A percentile compares a stretch with the other conserved stretches of the same genome.
phyloP scores from a whole-genome alignment of 2,888 invertebrate species.

The Drosophila anomelani region DNA sequence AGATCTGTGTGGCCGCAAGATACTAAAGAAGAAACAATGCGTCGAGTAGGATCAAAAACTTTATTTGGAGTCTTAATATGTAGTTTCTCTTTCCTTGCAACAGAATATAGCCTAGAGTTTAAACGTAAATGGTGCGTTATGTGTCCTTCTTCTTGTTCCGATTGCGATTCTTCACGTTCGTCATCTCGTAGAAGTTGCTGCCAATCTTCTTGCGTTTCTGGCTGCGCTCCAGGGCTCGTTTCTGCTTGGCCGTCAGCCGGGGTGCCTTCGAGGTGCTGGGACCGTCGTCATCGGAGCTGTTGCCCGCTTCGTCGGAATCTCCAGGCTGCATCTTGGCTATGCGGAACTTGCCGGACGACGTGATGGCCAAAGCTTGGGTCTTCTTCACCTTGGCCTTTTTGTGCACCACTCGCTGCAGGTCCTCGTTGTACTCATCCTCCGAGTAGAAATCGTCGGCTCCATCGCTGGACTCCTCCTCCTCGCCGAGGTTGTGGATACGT shows the following conservation, averaged over 20 bases:
- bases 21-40: constrained; percentile 65
- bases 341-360: constrained; percentile 86
- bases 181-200: constrained; percentile 94
- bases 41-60: constrained; percentile 56
- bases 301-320: constrained; percentile 81
- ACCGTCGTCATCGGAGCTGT: constrained; percentile 64
- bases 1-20: constrained; percentile 81
- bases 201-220: constrained; percentile 92
- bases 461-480: constrained; percentile 86
- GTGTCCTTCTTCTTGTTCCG: constrained; percentile 87
- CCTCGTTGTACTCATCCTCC: constrained; percentile 87
- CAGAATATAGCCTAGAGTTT: constrained; percentile 56
- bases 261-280: constrained; percentile 81
- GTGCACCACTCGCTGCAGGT: constrained; percentile 82
- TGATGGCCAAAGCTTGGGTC: constrained; percentile 84
- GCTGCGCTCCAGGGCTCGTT: constrained; percentile 90
- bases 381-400: constrained; percentile 84
- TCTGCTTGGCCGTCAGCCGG: constrained; percentile 91
- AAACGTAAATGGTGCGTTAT: constrained; percentile 32
- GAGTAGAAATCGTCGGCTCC: constrained; percentile 89
- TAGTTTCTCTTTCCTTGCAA: constrained; percentile 45
- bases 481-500: constrained; percentile 76
- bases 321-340: constrained; percentile 85
- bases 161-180: constrained; percentile 95
- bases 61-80: constrained; percentile 57